Base-by-base conservation (phyloP, 2,113 vertebrate species). In the Polypterus bichir region DNA sequence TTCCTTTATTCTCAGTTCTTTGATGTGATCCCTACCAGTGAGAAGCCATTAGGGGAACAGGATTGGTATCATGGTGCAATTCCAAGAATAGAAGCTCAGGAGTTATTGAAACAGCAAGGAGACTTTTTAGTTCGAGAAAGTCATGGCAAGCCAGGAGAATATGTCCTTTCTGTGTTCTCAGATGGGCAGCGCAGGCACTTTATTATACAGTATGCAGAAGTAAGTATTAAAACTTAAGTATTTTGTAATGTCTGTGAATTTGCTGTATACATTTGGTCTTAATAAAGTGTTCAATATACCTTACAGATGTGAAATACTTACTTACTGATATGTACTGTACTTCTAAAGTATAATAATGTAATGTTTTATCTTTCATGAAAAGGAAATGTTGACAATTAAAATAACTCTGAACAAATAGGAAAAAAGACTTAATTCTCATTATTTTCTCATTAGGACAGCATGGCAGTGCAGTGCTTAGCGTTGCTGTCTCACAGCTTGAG, bases 41-140 rank as follows among this genome's bases (percentile, higher is more conserved):
- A 97, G 73, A 97, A 92, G 66, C 94, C 95, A 0, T 66, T 98
- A 73, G 77, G 85, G 5, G 94, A 98, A 0, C 92, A 97, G 77
- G 95, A 98, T 70, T 98, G 94, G 94, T 98, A 98, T 71, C 95
- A 98, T 4, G 95, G 95, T 2, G 95, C 95, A 64, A 96, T 97
- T 74, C 95, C 94, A 60, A 84, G 95, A 65, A 88, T 93, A 45
- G 95, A 98, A 77, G 94, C 95, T 1, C 95, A 98, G 77, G 95
- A 98, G 66, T 82, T 97, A 4, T 81, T 98, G 61, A 93, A 88
- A 72, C 90, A 92, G 60, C 93, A 98, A 80, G 95, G 95, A 67
- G 95, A 98, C 83, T 98, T 98, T 79, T 78, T 98, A 74, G 95
- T 98, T 67, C 86, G 95, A 64, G 95, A 98, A 76, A 97, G 94